Evolutionary conservation across 2,888 invertebrate genomes (phyloP).

Genomic region (Ormyrus nitidulus): DNA sequence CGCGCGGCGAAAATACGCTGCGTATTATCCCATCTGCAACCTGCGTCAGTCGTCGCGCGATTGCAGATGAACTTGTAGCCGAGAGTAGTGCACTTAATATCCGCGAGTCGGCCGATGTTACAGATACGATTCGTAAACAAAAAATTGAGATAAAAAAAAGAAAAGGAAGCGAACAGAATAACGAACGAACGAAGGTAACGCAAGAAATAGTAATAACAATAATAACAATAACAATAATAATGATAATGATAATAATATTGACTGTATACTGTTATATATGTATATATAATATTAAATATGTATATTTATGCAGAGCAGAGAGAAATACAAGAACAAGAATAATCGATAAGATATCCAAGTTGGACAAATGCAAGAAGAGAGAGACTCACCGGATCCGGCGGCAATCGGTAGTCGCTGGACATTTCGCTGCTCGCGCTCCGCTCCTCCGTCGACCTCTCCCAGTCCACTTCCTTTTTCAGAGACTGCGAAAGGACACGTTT

Average conservation of each 20-base stretch:
- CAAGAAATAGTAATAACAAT: slow-evolving; percentile 2
- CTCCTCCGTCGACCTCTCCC: slow-evolving; percentile 85
- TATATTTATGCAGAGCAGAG: slow-evolving; percentile 71
- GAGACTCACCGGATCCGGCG: slow-evolving; percentile 87
- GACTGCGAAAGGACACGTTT: slow-evolving; percentile 80
- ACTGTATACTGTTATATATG: slow-evolving; percentile 56
- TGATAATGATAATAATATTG: slow-evolving; percentile 57
- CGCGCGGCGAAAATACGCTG: slow-evolving; percentile 59
- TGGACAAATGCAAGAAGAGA: slow-evolving; percentile 59
- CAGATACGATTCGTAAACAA: no score
- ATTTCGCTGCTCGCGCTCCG: slow-evolving; percentile 87
- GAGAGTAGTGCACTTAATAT: no score
- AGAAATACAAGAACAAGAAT: slow-evolving; percentile 71
- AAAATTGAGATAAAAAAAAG: no score
- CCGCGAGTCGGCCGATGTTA: no score
- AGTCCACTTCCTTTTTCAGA: slow-evolving; percentile 92
- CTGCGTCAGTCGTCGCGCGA: slow-evolving; percentile 20
- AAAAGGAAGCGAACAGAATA: no score
- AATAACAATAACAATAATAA: slow-evolving; percentile 55
- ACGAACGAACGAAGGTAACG: no score
- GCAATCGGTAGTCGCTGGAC: slow-evolving; percentile 87
- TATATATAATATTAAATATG: slow-evolving; percentile 62
- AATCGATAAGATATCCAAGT: slow-evolving; percentile 65
- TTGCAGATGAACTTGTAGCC: no score
- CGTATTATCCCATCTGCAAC: slow-evolving; percentile 64